Evolutionary conservation across 2,888 invertebrate genomes (phyloP).

Genomic region (Lepidocyrtinus sp.): DNA sequence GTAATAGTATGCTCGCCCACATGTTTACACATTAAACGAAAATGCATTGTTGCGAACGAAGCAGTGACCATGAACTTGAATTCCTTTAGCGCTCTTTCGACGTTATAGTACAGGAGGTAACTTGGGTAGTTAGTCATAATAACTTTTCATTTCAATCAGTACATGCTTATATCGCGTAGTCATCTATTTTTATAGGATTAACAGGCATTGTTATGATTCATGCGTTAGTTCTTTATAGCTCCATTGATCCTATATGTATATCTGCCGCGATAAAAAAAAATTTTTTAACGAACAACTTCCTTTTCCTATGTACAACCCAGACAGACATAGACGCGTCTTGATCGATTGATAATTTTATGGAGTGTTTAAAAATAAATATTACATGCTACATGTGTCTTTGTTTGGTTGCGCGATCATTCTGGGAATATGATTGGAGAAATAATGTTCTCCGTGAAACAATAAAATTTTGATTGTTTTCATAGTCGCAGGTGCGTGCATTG

Average conservation of each 20-base stretch:
- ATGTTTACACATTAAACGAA: not conserved
- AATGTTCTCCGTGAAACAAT: not conserved
- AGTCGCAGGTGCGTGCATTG: too few species aligned
- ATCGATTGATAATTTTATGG: not conserved
- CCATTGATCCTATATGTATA: not conserved
- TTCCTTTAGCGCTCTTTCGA: slow-evolving; percentile 31
- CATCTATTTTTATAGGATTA: too few species aligned
- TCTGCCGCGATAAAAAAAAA: not conserved
- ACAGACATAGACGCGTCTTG: not conserved
- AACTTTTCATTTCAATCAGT: slow-evolving; percentile 42
- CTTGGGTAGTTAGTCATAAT: slow-evolving; percentile 17
- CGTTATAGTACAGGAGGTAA: too few species aligned
- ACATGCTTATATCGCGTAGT: not conserved
- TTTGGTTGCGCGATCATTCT: not conserved
- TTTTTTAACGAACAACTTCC: slow-evolving; percentile 21
- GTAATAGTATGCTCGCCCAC: not conserved
- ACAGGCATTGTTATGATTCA: slow-evolving; percentile 3
- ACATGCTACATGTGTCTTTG: not conserved
- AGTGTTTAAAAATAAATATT: not conserved
- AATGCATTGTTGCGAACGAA: slow-evolving; percentile 2
- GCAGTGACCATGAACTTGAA: slow-evolving; percentile 57
- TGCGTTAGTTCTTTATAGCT: slow-evolving; percentile 8
- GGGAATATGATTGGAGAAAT: not conserved
- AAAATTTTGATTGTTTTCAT: slow-evolving; percentile 18
- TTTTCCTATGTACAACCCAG: slow-evolving; percentile 12